A percentile compares a stretch with the other conserved stretches of the same genome.
Evolutionary conservation across 2,797 vertebrate species (phyloP).

Genomic region (Neopelma chrysocephalum): DNA sequence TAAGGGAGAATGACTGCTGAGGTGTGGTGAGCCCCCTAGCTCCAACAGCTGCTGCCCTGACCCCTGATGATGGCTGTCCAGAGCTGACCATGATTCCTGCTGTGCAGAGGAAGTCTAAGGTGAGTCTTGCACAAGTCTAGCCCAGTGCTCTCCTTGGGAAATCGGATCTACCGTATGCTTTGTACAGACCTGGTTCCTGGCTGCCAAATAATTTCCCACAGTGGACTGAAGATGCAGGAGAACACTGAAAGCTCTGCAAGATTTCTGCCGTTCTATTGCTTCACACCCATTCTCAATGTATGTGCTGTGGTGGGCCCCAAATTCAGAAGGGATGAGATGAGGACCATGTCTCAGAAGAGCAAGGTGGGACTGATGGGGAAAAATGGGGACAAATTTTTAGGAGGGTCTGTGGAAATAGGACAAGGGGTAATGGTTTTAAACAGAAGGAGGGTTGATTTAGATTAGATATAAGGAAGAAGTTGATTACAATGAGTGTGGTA

Average conservation of each 20-base stretch:
- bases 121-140: accelerated
- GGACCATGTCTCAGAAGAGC: neutral
- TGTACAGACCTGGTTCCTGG: neutral
- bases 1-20: neutral
- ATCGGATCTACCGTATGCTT: neutral
- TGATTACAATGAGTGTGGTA: neutral
- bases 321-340: neutral
- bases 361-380: neutral
- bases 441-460: neutral
- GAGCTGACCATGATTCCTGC: neutral
- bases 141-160: neutral
- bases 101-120: neutral
- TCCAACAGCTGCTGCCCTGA: neutral
- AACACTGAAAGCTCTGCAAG: neutral
- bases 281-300: neutral
- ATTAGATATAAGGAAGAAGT: neutral
- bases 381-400: neutral
- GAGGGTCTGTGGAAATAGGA: neutral
- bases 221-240: neutral
- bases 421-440: neutral
- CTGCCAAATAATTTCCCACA: neutral
- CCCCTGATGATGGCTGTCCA: neutral
- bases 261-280: neutral
- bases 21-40: neutral
- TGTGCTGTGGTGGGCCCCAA: neutral